Percentiles rank a stretch among this genome's conserved stretches.
Evolutionary conservation across 2,888 invertebrate species (phyloP).

Genomic region (Parthenolecanium corni): DNA sequence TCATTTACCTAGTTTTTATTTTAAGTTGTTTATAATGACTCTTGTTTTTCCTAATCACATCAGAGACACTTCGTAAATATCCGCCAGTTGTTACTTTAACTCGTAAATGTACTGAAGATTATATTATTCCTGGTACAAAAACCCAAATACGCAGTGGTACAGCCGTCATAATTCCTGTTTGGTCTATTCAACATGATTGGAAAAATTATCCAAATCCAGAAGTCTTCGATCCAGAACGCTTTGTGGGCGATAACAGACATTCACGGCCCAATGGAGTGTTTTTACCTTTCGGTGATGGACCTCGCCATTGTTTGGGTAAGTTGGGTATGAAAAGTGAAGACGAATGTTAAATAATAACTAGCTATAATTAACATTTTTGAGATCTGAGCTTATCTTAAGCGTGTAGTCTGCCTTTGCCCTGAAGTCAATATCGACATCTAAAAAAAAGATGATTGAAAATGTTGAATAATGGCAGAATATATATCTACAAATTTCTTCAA

Average conservation of each 20-base stretch:
- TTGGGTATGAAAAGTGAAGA: neutral
- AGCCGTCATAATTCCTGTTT: constrained; percentile 44
- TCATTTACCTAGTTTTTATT: too few species aligned
- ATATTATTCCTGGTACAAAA: constrained; percentile 33
- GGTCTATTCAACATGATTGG: constrained; percentile 50
- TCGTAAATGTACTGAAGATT: constrained; percentile 38
- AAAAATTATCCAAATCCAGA: constrained; percentile 50
- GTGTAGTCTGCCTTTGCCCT: too few species aligned
- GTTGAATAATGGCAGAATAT: too few species aligned
- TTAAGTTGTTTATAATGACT: neutral
- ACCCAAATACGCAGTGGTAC: constrained; percentile 35
- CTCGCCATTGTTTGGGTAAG: constrained; percentile 47
- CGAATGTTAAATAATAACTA: too few species aligned
- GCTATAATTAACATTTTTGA: too few species aligned
- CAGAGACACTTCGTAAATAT: constrained; percentile 28
- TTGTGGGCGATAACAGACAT: constrained; percentile 44
- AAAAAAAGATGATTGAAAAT: too few species aligned
- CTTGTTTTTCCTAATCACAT: too few species aligned
- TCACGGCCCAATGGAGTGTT: constrained; percentile 44
- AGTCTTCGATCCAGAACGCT: constrained; percentile 50
- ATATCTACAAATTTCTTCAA: too few species aligned
- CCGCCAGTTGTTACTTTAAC: constrained; percentile 36
- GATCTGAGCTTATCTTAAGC: too few species aligned
- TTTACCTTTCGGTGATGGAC: constrained; percentile 49
- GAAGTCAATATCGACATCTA: too few species aligned